phyloP scores from a whole-genome alignment of 2,797 vertebrate species.

The Glossophaga mutica region DNA sequence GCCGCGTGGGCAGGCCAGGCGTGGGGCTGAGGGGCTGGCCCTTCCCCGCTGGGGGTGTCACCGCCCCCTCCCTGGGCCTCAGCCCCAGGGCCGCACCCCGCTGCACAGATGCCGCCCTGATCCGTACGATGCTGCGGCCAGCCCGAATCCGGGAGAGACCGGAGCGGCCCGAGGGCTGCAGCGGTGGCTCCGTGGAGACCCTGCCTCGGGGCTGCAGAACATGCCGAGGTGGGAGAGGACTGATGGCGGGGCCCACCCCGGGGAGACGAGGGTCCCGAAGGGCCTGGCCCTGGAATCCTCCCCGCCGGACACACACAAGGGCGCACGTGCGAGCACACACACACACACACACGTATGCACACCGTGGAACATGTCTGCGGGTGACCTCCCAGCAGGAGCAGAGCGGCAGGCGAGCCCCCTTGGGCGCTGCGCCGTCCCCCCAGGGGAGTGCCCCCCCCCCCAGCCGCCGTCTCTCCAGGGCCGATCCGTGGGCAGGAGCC shows the following conservation, averaged over 20 bases:
- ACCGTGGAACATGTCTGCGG: neutral
- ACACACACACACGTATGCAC: neutral
- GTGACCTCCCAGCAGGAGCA: no score
- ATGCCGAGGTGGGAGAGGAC: no score
- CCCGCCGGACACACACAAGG: neutral
- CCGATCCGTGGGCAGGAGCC: neutral
- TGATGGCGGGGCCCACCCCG: no score
- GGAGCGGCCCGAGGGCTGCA: rapidly evolving
- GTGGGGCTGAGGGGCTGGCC: no score
- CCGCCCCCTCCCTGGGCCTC: neutral
- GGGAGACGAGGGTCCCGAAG: neutral
- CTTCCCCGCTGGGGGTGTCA: neutral
- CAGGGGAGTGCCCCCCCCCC: neutral
- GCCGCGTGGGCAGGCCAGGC: rapidly evolving
- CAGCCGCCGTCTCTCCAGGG: neutral
- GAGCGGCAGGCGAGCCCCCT: neutral
- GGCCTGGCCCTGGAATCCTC: neutral
- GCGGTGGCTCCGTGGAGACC: neutral
- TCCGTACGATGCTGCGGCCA: no score
- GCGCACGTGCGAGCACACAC: neutral
- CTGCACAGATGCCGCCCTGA: no score
- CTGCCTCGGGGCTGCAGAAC: neutral
- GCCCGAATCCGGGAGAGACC: neutral
- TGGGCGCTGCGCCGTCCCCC: neutral
- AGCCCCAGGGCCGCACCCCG: no score